Evolutionary conservation across 92 coral and sea anemone species (phyloP).

Genomic region (Meandrina meandrites): DNA sequence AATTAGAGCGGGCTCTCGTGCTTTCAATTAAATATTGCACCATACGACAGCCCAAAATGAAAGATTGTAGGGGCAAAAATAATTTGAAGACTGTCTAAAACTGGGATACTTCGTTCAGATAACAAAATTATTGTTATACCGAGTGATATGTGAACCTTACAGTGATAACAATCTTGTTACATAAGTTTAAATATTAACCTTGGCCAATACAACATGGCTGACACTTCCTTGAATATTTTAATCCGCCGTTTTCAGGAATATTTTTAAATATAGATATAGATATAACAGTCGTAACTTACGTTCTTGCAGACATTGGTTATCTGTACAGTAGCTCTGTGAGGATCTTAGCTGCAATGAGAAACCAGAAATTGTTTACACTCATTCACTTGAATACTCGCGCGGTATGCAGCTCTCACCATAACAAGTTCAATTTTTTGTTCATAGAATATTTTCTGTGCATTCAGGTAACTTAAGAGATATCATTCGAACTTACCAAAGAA

Average conservation of each 20-base stretch:
- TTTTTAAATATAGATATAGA: too few relatives aligned
- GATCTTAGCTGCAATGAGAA: slow-evolving; percentile 73
- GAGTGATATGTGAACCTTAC: not conserved
- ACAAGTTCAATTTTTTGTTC: not conserved
- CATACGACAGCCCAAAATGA: not conserved
- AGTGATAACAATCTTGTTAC: not conserved
- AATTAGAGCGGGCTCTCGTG: too few relatives aligned
- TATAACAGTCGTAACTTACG: slow-evolving; percentile 69
- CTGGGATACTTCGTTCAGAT: too few relatives aligned
- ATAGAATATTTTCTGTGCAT: not conserved
- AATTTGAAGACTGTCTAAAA: too few relatives aligned
- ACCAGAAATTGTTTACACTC: slow-evolving; percentile 13
- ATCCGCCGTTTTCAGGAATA: not conserved
- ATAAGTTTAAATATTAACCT: not conserved
- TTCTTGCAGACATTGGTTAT: slow-evolving; percentile 94
- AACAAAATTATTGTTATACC: not conserved
- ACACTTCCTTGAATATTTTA: not conserved
- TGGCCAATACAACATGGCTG: not conserved
- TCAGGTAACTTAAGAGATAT: not conserved
- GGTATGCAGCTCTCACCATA: not conserved
- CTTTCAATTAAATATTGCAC: not conserved
- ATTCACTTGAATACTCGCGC: not conserved
- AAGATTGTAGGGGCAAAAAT: not conserved
- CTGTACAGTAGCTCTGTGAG: slow-evolving; percentile 97
- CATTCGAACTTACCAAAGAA: slow-evolving; percentile 79